phyloP scores from a whole-genome alignment of 2,797 vertebrate species.

The Perodicticus potto region DNA sequence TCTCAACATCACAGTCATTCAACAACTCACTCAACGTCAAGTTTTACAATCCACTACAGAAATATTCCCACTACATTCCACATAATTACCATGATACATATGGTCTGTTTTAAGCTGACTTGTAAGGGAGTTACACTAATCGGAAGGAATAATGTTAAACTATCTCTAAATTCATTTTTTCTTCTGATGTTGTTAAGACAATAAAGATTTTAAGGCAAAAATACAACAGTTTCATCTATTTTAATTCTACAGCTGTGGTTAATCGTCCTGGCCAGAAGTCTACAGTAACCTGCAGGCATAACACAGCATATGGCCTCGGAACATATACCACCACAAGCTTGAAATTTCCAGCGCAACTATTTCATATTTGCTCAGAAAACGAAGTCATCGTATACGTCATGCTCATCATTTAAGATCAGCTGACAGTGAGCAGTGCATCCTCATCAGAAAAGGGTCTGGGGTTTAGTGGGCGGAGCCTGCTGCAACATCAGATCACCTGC shows the following conservation, averaged over 20 bases:
- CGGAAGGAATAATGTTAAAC: conserved; percentile 7
- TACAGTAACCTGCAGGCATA: background rate
- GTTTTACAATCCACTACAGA: conserved; percentile 44
- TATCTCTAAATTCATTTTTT: conserved; percentile 29
- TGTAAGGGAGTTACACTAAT: background rate
- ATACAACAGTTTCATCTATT: background rate
- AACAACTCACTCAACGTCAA: background rate
- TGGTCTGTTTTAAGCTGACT: background rate
- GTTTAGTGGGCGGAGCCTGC: background rate
- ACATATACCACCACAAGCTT: background rate
- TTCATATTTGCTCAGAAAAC: conserved; percentile 1
- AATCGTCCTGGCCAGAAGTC: background rate
- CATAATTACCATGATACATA: background rate
- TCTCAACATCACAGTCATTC: background rate
- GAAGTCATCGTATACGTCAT: background rate
- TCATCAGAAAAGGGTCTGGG: background rate
- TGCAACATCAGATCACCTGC: too few relatives aligned
- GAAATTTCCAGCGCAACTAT: background rate
- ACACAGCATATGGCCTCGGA: background rate
- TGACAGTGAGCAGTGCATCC: background rate
- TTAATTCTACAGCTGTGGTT: background rate
- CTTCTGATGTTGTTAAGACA: conserved; percentile 12
- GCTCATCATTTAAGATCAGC: background rate
- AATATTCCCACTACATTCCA: background rate
- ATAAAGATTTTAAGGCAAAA: background rate